Percentiles rank a stretch among this genome's conserved stretches.
phyloP scores from a whole-genome alignment of 2,113 vertebrate species.

The Pituophis catenifer region DNA sequence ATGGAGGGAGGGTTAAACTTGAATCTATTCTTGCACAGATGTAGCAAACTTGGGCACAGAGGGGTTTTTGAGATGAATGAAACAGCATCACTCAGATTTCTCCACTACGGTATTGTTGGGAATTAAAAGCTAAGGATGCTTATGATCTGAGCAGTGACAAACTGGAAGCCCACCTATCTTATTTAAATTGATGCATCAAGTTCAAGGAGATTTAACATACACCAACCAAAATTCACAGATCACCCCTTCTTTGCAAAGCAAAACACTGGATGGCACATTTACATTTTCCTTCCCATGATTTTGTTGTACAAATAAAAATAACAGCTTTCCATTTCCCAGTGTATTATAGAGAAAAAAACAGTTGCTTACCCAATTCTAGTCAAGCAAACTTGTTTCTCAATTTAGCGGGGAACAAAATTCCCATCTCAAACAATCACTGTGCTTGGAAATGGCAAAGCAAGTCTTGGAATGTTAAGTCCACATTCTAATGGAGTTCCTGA shows the following conservation, averaged over 20 bases:
- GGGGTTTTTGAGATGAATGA: neutral
- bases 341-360: neutral
- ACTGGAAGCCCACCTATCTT: neutral
- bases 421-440: neutral
- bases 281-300: neutral
- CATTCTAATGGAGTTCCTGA: neutral
- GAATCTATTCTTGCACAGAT: neutral
- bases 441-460: neutral
- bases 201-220: neutral
- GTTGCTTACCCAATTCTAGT: neutral
- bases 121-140: neutral
- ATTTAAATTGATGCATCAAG: neutral
- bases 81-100: neutral
- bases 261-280: neutral
- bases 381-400: neutral
- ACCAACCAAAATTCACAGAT: neutral
- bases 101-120: neutral
- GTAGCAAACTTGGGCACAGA: neutral
- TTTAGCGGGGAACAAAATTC: neutral
- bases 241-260: neutral
- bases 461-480: neutral
- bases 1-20: neutral
- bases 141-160: neutral
- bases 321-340: neutral
- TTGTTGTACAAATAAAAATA: neutral